These are phyloP conservation scores for Chamaetylas fuelleborni DNA, from an alignment of 2,113 vertebrate genomes.

Conservation along the genomic window DNA sequence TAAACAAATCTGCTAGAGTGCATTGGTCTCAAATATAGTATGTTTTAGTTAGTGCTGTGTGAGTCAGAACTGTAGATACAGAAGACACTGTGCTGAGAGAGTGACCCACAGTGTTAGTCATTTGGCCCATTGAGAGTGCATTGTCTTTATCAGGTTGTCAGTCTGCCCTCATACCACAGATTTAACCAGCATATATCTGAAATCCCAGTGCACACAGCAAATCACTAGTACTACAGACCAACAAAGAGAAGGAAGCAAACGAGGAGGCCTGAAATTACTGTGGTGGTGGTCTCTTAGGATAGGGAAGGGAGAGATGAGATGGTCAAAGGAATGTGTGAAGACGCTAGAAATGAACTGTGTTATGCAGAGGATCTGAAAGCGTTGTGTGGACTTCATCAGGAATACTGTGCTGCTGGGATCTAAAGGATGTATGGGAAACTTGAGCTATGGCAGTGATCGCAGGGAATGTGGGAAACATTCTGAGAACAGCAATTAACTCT, in stretches of 20 bases:
- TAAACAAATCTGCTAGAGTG: not conserved
- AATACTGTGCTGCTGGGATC: not conserved
- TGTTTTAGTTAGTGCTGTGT: not conserved
- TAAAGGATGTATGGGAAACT: not conserved
- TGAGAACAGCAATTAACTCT: not conserved
- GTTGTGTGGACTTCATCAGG: not conserved
- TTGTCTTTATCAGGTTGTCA: not conserved
- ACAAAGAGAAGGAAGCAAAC: not conserved
- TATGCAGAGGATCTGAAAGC: not conserved
- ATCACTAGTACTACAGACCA: not conserved
- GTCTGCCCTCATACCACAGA: rapidly evolving
- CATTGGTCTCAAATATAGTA: rapidly evolving
- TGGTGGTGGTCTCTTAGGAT: not conserved
- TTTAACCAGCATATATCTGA: not conserved
- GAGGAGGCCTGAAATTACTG: not conserved
- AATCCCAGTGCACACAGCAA: not conserved
- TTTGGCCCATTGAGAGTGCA: rapidly evolving
- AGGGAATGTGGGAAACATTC: not conserved
- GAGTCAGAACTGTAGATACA: not conserved
- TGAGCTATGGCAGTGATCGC: rapidly evolving
- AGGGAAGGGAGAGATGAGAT: not conserved
- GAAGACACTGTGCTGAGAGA: not conserved
- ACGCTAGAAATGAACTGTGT: rapidly evolving
- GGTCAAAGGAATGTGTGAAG: not conserved
- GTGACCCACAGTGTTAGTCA: not conserved